phyloP scores from a whole-genome alignment of 2,888 invertebrate species.

The Caenorhabditis afra region DNA sequence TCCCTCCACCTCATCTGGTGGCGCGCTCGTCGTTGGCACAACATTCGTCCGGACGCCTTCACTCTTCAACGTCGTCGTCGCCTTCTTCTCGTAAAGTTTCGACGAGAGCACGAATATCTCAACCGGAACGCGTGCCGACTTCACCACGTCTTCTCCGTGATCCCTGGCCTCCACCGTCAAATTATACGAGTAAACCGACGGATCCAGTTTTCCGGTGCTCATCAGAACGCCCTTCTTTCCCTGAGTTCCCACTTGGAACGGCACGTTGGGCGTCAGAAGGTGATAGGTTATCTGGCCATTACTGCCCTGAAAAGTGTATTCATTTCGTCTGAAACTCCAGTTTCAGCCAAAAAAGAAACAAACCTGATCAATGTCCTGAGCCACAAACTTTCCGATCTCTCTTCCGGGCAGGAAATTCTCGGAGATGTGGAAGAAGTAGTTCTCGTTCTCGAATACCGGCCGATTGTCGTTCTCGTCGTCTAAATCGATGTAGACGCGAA shows the following conservation, averaged over 20 bases:
- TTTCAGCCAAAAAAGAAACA: too few species aligned
- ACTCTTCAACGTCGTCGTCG: not conserved
- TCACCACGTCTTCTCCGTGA: conserved; percentile 57
- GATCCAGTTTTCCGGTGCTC: conserved; percentile 47
- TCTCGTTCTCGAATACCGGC: conserved; percentile 73
- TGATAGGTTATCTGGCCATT: conserved; percentile 74
- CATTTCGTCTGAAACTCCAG: too few species aligned
- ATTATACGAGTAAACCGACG: conserved; percentile 39
- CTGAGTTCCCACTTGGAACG: conserved; percentile 61
- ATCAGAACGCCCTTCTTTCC: conserved; percentile 53
- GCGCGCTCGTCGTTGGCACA: not conserved
- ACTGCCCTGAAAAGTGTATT: conserved; percentile 59
- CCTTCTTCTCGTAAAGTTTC: not conserved
- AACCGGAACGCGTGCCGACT: conserved; percentile 51
- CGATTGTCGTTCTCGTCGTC: conserved; percentile 78
- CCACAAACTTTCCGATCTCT: conserved; percentile 69
- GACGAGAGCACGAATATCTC: conserved; percentile 55
- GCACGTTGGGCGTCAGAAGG: conserved; percentile 57
- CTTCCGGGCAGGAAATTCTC: conserved; percentile 58
- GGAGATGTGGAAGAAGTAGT: conserved; percentile 72
- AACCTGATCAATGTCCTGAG: conserved; percentile 75
- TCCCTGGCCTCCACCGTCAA: conserved; percentile 67
- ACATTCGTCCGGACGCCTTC: conserved; percentile 10
- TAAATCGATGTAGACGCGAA: conserved; percentile 68
- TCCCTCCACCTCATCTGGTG: not conserved